Percentiles rank a stretch among this genome's conserved stretches.
Conservation (phyloP, 1,140 invertebrate genomes). For the Lineus longissimus region DNA sequence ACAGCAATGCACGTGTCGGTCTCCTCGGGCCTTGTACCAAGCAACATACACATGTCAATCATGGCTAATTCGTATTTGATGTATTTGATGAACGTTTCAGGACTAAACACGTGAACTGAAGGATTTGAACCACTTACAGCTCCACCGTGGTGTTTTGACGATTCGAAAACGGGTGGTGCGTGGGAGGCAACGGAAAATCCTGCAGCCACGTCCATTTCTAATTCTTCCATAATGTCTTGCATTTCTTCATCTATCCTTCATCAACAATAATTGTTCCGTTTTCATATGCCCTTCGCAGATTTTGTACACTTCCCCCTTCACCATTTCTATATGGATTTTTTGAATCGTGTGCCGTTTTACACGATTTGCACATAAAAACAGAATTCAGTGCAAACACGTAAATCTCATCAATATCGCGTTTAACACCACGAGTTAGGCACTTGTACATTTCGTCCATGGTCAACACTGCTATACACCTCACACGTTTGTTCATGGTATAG, state of each 20-base stretch:
- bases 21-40: background rate
- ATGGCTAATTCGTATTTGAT: constrained; percentile 2
- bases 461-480: background rate
- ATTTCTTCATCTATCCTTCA: background rate
- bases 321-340: background rate
- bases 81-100: background rate
- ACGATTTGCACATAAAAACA: background rate
- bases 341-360: background rate
- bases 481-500: background rate
- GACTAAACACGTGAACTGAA: background rate
- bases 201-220: background rate
- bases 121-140: too few species aligned
- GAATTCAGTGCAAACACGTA: background rate
- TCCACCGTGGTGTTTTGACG: too few species aligned
- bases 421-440: background rate
- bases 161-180: too few species aligned
- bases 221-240: background rate
- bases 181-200: background rate
- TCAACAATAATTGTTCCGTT: too few species aligned
- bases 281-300: too few species aligned
- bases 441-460: background rate
- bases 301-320: too few species aligned
- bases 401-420: background rate
- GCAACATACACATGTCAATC: background rate
- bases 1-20: background rate